Evolutionary conservation across 2,888 invertebrate genomes (phyloP).

Genomic region (Lampropteryx suffumata): DNA sequence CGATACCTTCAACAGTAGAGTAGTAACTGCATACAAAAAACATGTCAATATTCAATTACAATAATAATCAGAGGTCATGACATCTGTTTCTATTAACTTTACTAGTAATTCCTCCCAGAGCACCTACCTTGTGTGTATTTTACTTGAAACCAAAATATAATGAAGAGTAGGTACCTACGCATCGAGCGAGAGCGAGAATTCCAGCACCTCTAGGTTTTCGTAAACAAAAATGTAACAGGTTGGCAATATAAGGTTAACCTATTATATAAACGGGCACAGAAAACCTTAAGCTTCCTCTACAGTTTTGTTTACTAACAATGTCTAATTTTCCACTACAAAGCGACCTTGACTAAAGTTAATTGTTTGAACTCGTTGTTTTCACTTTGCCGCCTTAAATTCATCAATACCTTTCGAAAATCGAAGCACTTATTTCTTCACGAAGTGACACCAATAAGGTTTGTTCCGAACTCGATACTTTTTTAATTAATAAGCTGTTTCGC

Average conservation of each 20-base stretch:
- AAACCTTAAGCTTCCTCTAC: neutral
- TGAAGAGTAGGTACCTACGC: neutral
- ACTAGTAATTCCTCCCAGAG: too few species aligned
- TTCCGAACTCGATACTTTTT: constrained; percentile 1
- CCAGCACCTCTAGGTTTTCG: neutral
- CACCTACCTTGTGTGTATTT: too few species aligned
- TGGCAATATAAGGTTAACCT: too few species aligned
- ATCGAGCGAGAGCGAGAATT: neutral
- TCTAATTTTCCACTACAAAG: constrained; percentile 8
- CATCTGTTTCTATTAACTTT: too few species aligned
- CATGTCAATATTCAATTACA: too few species aligned
- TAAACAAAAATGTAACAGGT: constrained; percentile 5
- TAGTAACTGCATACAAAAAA: too few species aligned
- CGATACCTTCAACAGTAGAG: too few species aligned
- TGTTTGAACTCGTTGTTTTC: constrained; percentile 10
- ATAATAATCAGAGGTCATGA: too few species aligned
- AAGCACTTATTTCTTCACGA: constrained; percentile 10
- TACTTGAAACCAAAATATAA: too few species aligned
- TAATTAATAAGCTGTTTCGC: constrained; percentile 19
- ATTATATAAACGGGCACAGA: neutral
- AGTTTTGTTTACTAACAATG: constrained; percentile 26
- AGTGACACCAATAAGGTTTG: constrained; percentile 5
- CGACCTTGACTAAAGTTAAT: constrained; percentile 24
- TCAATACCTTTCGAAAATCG: constrained; percentile 9
- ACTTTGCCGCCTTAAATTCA: constrained; percentile 23